A percentile compares a stretch with the other conserved stretches of the same genome.
Conservation (phyloP, 2,888 invertebrate genomes). For the Xanthostigma xanthostigma region DNA sequence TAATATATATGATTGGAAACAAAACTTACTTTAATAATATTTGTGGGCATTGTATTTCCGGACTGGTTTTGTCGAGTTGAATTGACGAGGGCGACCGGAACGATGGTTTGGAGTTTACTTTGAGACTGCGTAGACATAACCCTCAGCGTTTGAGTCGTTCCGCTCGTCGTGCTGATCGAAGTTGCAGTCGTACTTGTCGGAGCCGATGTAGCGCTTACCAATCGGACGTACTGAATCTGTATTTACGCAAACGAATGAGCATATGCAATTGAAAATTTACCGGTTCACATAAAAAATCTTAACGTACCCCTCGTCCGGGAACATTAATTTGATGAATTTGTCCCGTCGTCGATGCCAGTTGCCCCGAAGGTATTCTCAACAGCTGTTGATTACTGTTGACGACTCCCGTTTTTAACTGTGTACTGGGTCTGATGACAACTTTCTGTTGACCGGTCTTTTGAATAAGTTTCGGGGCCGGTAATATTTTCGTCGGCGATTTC, state of each 20-base stretch:
- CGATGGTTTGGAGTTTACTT: slow-evolving; percentile 8
- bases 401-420: slow-evolving; percentile 13
- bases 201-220: slow-evolving; percentile 40
- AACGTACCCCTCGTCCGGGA: slow-evolving; percentile 49
- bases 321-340: slow-evolving; percentile 58
- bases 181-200: slow-evolving; percentile 20
- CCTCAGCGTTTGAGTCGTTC: slow-evolving; percentile 11
- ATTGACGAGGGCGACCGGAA: slow-evolving; percentile 7
- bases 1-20: neutral
- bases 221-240: slow-evolving; percentile 55
- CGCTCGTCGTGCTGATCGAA: slow-evolving; percentile 13
- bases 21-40: slow-evolving; percentile 1
- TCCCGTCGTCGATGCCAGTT: slow-evolving; percentile 28
- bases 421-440: slow-evolving; percentile 35
- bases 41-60: neutral
- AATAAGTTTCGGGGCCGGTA: slow-evolving; percentile 41
- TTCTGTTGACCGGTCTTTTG: slow-evolving; percentile 29
- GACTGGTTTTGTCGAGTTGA: neutral
- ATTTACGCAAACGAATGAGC: slow-evolving; percentile 11
- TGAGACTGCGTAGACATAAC: neutral
- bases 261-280: neutral
- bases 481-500: slow-evolving; percentile 56
- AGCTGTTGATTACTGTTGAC: slow-evolving; percentile 26
- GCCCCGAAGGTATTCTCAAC: slow-evolving; percentile 33
- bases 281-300: neutral